phyloP scores from a whole-genome alignment of 2,797 vertebrate species.

The Urophycis tenuis region DNA sequence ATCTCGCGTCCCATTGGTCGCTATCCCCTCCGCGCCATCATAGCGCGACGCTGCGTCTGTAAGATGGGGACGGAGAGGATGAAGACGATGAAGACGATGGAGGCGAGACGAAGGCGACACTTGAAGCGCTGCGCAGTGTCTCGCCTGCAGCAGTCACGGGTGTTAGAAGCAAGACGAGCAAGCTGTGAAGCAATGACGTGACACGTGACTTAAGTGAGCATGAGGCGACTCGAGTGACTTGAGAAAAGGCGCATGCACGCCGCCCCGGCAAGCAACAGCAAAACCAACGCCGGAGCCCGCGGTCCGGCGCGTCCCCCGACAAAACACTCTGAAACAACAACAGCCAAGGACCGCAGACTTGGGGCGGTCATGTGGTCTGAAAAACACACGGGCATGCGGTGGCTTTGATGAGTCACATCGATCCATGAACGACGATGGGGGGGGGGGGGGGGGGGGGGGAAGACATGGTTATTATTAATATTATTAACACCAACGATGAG shows the following conservation, averaged over 20 bases:
- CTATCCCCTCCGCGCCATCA: conserved; percentile 64
- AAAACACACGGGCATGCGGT: background rate
- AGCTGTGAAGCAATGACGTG: background rate
- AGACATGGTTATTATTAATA: too few species aligned
- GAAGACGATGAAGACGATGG: conserved; percentile 56
- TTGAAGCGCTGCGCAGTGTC: conserved; percentile 47
- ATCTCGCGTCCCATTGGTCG: conserved; percentile 61
- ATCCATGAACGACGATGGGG: too few species aligned
- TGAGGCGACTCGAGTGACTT: background rate
- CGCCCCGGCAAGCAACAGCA: background rate
- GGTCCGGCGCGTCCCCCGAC: background rate
- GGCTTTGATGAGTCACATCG: background rate
- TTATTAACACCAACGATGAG: background rate
- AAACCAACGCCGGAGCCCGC: background rate
- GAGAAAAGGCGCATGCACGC: background rate
- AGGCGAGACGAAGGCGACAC: conserved; percentile 6
- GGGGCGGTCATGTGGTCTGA: too few species aligned
- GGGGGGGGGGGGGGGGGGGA: too few species aligned
- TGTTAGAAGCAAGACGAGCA: background rate
- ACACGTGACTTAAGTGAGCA: background rate
- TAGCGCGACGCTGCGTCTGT: conserved; percentile 63
- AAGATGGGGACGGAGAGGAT: conserved; percentile 67
- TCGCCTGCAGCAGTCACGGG: background rate
- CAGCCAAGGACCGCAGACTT: too few species aligned
- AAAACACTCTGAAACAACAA: background rate